These are phyloP conservation scores for Caenorhabditis remanei DNA, from an alignment of 1,140 invertebrate genomes.

Conservation along the genomic window DNA sequence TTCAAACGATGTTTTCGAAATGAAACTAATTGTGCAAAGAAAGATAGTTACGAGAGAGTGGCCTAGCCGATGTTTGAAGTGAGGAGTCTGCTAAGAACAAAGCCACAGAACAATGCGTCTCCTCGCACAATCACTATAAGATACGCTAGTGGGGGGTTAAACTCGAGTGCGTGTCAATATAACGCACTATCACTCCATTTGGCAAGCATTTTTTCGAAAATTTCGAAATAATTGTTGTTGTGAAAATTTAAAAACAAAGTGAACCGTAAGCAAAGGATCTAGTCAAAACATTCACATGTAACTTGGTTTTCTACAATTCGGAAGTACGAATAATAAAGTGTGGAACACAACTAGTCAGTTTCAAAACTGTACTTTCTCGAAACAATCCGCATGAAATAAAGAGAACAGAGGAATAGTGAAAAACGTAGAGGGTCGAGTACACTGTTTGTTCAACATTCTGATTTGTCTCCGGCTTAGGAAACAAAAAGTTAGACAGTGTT, in stretches of 20 bases:
- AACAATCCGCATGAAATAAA: neutral
- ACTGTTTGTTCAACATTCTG: constrained; percentile 46
- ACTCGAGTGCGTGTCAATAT: constrained; percentile 54
- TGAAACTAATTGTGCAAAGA: neutral
- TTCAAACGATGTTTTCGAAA: neutral
- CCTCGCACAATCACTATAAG: constrained; percentile 36
- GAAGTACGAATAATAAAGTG: too few relatives aligned
- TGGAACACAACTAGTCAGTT: neutral
- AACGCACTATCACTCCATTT: neutral
- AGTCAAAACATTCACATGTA: too few relatives aligned
- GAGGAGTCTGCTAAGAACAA: constrained; percentile 50
- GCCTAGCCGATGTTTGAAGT: constrained; percentile 36
- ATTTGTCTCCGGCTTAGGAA: constrained; percentile 26
- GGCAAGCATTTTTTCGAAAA: neutral
- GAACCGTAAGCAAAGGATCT: too few relatives aligned
- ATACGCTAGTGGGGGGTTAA: constrained; percentile 25
- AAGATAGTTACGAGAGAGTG: neutral
- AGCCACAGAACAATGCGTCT: constrained; percentile 46
- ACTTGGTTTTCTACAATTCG: too few relatives aligned
- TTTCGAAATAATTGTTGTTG: neutral
- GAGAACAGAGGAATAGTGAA: neutral
- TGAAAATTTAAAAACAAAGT: too few relatives aligned
- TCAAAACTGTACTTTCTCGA: constrained; percentile 13
- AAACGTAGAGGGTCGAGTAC: constrained; percentile 4
- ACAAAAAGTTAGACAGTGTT: constrained; percentile 16